These are phyloP conservation scores for Yasuhikotakia modesta DNA, from an alignment of 2,797 vertebrate species.

Conservation along the genomic window DNA sequence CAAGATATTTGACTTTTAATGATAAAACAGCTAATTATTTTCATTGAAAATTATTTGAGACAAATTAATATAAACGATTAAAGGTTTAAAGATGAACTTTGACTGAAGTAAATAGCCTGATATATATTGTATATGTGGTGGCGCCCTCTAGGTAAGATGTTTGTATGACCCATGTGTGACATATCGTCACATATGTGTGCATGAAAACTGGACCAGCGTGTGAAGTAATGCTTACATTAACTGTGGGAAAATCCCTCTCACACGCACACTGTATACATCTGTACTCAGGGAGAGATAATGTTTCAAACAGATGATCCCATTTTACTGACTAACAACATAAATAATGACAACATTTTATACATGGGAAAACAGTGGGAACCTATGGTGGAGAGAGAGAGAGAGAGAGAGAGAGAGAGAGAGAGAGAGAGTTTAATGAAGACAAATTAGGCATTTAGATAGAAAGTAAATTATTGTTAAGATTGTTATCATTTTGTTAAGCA, in stretches of 20 bases:
- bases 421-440: too few relatives aligned
- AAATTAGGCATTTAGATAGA: not conserved
- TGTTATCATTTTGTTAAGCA: slow-evolving; percentile 2
- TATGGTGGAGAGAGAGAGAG: not conserved
- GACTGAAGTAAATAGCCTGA: too few relatives aligned
- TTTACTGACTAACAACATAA: slow-evolving; percentile 1
- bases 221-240: slow-evolving; percentile 27
- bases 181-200: too few relatives aligned
- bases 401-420: not conserved
- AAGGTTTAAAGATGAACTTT: too few relatives aligned
- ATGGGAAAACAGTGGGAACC: not conserved
- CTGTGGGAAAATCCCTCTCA: slow-evolving; percentile 36
- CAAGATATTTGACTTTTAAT: too few relatives aligned
- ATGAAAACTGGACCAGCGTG: slow-evolving; percentile 5
- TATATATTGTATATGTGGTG: too few relatives aligned
- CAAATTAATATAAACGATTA: too few relatives aligned
- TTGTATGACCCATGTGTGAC: too few relatives aligned
- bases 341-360: not conserved
- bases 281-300: not conserved
- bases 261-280: slow-evolving; percentile 16
- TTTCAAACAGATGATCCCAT: too few relatives aligned
- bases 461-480: slow-evolving; percentile 25
- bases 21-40: too few relatives aligned
- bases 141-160: too few relatives aligned
- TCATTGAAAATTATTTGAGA: too few relatives aligned